Evolutionary conservation across 1,140 invertebrate species (phyloP), one percentile per base, ranked within the genome.

Genomic region (Leptonema lineaticorne): DNA sequence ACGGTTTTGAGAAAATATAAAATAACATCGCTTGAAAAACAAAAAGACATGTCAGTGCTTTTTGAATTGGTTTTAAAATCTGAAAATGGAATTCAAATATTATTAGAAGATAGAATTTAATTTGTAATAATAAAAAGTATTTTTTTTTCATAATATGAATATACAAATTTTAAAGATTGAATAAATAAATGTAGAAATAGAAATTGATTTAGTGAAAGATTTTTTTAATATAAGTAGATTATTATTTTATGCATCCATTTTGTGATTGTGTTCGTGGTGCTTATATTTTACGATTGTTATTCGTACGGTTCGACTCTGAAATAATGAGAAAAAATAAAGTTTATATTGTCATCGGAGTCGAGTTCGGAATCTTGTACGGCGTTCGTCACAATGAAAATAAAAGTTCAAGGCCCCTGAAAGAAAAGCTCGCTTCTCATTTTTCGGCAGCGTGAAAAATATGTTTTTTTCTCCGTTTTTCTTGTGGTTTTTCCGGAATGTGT

Each of bases 1-100:
- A 29, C 29, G n/a, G 27, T 57, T 14, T 57, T 66, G 24, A 66
- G 53, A 27, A 66, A 58, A 30, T 66, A 66, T 41, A 57, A 57
- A 66, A n/a, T 66, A n/a, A 66, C 28, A n/a, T 66, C 53, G 7
- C 8, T 66, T 14, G 29, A 66, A 20, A 37, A 66, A 57, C 29
- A 11, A 8, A 18, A 41, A 9, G 48, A 66, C 27, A 20, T 66
- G 18, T 22, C 2, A 14, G 20, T 57, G 11, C 22, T 57, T n/a
- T 66, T 29, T 66, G 53, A 66, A 27, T 18, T 66, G 2, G 26
- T 66, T 33, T 66, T 66, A 22, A 66, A 26, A 37, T 2, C 50
- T 1, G 53, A 37, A 26, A 27, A 37, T 27, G 64, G 64, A 45
- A 28, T 66, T 4, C 20, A 57, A 33, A 29, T 66, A 14, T 28